Evolutionary conservation across 1,140 invertebrate species (phyloP).

Genomic region (Ceratina australensis): DNA sequence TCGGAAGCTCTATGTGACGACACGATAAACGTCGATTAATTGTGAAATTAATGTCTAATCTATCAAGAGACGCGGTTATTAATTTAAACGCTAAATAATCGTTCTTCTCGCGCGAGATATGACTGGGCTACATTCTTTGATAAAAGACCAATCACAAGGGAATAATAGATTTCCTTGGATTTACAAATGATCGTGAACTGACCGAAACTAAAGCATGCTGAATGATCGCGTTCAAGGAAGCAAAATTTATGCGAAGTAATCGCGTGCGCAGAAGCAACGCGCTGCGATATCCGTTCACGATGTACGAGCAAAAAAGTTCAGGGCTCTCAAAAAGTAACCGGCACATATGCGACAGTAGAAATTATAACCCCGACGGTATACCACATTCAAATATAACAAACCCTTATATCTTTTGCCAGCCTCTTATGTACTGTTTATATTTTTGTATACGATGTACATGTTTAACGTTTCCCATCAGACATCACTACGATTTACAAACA

Average conservation of each 20-base stretch:
- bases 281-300: background rate
- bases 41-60: background rate
- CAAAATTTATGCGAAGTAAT: background rate
- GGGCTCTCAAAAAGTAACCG: background rate
- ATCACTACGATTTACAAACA: constrained; percentile 59
- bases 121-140: background rate
- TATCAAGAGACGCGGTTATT: background rate
- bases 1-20: background rate
- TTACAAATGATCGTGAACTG: background rate
- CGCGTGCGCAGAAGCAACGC: background rate
- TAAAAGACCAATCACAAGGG: background rate
- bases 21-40: background rate
- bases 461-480: background rate
- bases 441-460: background rate
- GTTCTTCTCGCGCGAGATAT: background rate
- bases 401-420: background rate
- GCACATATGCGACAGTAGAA: background rate
- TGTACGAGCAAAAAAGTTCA: background rate
- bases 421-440: background rate
- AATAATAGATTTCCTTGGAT: background rate
- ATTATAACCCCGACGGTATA: constrained; percentile 17
- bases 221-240: background rate
- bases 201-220: background rate
- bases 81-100: background rate
- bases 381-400: too few species aligned